phyloP scores from a whole-genome alignment of 2,888 invertebrate species.

The Rhorus exstirpatorius region DNA sequence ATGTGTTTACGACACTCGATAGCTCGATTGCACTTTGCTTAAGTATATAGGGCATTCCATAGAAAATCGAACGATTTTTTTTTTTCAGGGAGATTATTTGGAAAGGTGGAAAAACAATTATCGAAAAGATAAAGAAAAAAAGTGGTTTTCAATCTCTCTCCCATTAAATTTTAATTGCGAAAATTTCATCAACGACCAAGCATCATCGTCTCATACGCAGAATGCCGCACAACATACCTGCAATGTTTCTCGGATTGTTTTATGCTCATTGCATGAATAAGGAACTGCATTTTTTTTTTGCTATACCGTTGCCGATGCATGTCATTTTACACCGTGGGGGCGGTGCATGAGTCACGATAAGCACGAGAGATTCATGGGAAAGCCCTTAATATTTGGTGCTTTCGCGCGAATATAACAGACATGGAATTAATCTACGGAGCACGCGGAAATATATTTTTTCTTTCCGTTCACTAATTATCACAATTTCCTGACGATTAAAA shows the following conservation, averaged over 20 bases:
- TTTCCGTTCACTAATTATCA: background rate
- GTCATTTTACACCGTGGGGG: constrained; percentile 25
- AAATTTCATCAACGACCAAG: no score
- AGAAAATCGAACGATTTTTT: background rate
- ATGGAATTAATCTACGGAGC: constrained; percentile 18
- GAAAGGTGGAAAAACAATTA: no score
- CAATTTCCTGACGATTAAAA: background rate
- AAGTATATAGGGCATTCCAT: background rate
- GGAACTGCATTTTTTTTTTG: constrained; percentile 19
- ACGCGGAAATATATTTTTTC: constrained; percentile 9
- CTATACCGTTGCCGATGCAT: constrained; percentile 27
- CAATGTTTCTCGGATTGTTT: background rate
- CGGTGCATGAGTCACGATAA: constrained; percentile 34
- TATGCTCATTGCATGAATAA: constrained; percentile 19
- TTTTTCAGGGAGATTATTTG: background rate
- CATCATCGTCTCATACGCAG: no score
- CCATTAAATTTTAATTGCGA: no score
- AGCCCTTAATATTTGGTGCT: background rate
- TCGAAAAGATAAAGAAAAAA: background rate
- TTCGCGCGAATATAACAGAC: background rate
- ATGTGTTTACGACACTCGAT: constrained; percentile 27
- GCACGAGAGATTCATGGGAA: constrained; percentile 37
- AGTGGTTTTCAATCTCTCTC: no score
- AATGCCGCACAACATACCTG: background rate
- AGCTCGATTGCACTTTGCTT: constrained; percentile 17